A percentile compares a stretch with the other conserved stretches of the same genome.
phyloP scores from a whole-genome alignment of 1,140 invertebrate species.

The Lasioglossum albipes region DNA sequence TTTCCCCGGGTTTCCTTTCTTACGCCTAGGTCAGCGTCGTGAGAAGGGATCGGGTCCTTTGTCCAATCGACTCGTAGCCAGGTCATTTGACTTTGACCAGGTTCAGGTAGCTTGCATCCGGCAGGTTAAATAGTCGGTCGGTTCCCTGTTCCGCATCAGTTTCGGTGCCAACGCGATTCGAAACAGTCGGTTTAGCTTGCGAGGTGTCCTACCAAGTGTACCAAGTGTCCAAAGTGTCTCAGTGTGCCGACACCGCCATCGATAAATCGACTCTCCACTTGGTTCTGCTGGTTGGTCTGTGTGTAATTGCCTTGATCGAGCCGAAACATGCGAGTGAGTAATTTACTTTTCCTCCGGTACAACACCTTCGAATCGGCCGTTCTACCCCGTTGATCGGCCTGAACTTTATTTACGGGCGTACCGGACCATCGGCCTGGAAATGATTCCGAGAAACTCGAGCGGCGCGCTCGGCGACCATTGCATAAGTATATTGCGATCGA shows the following conservation, averaged over 20 bases:
- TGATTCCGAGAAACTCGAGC: constrained; percentile 28
- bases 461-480: constrained; percentile 17
- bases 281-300: neutral
- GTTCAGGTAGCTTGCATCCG: neutral
- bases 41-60: neutral
- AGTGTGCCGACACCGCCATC: neutral
- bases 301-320: neutral
- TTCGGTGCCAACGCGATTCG: neutral
- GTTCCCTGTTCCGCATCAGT: neutral
- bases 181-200: neutral
- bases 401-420: constrained; percentile 32
- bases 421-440: neutral
- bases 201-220: neutral
- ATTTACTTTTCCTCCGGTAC: constrained; percentile 29
- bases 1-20: too few relatives aligned
- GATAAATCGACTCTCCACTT: neutral
- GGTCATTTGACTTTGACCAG: neutral
- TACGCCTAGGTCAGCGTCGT: too few relatives aligned
- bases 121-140: neutral
- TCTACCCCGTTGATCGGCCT: constrained; percentile 29
- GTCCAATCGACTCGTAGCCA: too few relatives aligned
- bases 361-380: constrained; percentile 23
- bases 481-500: constrained; percentile 4
- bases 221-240: neutral
- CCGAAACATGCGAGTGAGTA: constrained; percentile 22